These are phyloP conservation scores for Lagorchestes hirsutus DNA, from an alignment of 2,797 vertebrate genomes.

Conservation along the genomic window DNA sequence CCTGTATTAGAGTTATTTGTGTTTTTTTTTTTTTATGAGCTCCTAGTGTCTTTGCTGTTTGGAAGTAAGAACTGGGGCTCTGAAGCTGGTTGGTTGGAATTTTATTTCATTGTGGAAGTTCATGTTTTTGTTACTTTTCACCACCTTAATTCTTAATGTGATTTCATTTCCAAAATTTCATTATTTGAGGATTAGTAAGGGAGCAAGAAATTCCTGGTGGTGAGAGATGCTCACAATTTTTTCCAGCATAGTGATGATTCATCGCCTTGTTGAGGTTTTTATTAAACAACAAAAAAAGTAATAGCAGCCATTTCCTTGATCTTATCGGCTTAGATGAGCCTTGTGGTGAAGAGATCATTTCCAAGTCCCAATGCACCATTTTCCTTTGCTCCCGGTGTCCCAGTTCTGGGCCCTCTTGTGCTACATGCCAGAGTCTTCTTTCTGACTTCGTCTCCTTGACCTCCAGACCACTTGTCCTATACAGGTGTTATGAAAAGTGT, in stretches of 20 bases:
- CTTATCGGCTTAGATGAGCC: neutral
- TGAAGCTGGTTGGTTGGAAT: slow-evolving; percentile 5
- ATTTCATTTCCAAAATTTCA: slow-evolving; percentile 60
- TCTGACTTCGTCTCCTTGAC: neutral
- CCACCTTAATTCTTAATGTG: slow-evolving; percentile 34
- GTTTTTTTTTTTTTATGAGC: neutral
- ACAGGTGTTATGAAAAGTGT: neutral
- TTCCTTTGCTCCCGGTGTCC: slow-evolving; percentile 6
- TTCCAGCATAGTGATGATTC: slow-evolving; percentile 44
- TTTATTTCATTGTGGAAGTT: slow-evolving; percentile 35
- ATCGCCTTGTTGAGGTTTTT: slow-evolving; percentile 65
- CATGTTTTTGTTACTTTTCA: slow-evolving; percentile 27
- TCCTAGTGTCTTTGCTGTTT: neutral
- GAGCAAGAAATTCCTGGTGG: neutral
- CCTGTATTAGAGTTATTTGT: too few species aligned
- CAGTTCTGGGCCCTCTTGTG: neutral
- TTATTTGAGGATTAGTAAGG: slow-evolving; percentile 65
- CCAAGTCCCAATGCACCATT: neutral
- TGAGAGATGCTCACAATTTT: slow-evolving; percentile 47
- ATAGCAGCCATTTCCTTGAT: slow-evolving; percentile 28
- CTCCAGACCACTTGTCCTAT: neutral
- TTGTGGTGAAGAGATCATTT: slow-evolving; percentile 8
- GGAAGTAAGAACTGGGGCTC: neutral
- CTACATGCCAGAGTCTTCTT: neutral
- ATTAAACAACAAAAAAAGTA: slow-evolving; percentile 58